phyloP scores from a whole-genome alignment of 2,797 vertebrate species.

The Gallinago stenura region DNA sequence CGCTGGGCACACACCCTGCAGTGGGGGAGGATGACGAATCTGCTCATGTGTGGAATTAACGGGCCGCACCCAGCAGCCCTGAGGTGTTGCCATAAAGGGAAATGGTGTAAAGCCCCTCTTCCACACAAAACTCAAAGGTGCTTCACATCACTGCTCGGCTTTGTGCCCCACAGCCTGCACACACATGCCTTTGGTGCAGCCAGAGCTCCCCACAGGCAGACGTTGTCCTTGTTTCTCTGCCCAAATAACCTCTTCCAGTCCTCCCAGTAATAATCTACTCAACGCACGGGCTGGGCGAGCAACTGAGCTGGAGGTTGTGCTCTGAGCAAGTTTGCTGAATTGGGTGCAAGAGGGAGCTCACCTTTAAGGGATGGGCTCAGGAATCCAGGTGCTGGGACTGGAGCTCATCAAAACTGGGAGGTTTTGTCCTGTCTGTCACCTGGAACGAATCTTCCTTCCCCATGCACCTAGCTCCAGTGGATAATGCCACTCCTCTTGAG shows the following conservation, averaged over 20 bases:
- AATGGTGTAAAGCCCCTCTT: background rate
- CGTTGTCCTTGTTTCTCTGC: background rate
- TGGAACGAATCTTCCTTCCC: background rate
- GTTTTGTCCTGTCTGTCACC: background rate
- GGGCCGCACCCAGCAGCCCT: fast-evolving
- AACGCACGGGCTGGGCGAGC: fast-evolving
- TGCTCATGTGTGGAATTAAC: background rate
- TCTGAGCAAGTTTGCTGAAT: background rate
- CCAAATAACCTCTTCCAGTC: background rate
- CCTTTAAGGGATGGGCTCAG: background rate
- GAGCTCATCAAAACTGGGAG: background rate
- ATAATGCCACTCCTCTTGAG: background rate
- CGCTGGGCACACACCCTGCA: background rate
- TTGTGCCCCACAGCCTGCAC: background rate
- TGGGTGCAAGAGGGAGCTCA: background rate
- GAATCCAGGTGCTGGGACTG: background rate
- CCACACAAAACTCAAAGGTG: background rate
- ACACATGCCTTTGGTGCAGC: fast-evolving
- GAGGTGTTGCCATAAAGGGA: background rate
- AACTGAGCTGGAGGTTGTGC: background rate
- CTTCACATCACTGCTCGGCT: fast-evolving
- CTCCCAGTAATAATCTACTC: background rate
- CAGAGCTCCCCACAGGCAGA: background rate
- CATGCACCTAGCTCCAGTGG: background rate
- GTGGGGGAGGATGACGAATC: fast-evolving